Base-by-base conservation (phyloP, 2,113 vertebrate genomes). In the Turdus rufiventris region DNA sequence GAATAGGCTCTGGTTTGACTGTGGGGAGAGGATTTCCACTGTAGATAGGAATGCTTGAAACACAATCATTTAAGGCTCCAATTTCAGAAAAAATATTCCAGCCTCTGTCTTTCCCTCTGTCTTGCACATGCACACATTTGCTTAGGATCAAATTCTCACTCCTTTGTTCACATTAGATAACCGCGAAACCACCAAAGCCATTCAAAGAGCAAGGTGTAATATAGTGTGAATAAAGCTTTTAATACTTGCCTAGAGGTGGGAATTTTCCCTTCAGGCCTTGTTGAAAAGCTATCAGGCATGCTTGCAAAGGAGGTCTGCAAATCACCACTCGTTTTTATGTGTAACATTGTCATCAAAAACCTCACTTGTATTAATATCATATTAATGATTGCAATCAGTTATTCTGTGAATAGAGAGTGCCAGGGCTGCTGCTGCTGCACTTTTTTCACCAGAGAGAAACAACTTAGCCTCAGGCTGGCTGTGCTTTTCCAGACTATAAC, bases 21-120 rank as follows among this genome's bases (percentile, higher is more conserved):
- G 26, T 62, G 78, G 28, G 88, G 90, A 96, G 93, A 94, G 89
- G 87, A 96, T 97, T 96, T 91, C 81, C 79, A 88, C 18, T 85
- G 90, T n/a, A 96, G 34, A 85, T 57, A 93, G 70, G 63, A 94
- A 90, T 68, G 79, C 40, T 79, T 36, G 57, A 80, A 92, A 60
- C 31, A 89, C 72, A 71, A 71, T 78, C 20, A 50, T 51, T 81
- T 76, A 79, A 88, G 25, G 63, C 29, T 96, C 62, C 33, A 66
- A 56, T 91, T 97, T 91, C 83, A 89, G 78, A 82, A 82, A 91
- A 91, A 66, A 24, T 6, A 65, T 82, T 74, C 36, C 61, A 87
- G 8, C 7, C 20, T 94, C n/a, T 76, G 12, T 47, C 38, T 33
- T 24, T 80, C 26, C n/a, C 25, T 67, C 54, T 57, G 10, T 82